Conservation (phyloP, 2,113 vertebrate species). For the Ceyx margarethae region DNA sequence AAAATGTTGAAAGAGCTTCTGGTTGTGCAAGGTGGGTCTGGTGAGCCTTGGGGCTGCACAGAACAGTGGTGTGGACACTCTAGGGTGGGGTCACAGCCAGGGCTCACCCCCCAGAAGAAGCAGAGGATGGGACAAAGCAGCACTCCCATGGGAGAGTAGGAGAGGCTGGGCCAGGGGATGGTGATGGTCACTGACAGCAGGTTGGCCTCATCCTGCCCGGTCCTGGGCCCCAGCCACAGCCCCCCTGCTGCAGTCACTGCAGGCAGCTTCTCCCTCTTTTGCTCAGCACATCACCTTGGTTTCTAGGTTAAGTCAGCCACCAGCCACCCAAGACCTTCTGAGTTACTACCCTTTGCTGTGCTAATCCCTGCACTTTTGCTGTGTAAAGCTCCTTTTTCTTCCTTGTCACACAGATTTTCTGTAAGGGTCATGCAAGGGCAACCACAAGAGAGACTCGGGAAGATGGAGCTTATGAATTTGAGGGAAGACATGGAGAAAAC, state of each 20-base stretch:
- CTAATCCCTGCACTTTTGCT: background rate
- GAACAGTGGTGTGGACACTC: background rate
- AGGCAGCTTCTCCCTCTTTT: background rate
- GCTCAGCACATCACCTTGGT: background rate
- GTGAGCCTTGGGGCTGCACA: background rate
- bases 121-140: background rate
- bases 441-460: background rate
- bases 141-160: rapidly evolving
- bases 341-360: background rate
- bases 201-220: background rate
- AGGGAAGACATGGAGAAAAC: background rate
- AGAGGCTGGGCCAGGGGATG: background rate
- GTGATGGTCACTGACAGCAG: background rate
- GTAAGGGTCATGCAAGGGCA: background rate
- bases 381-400: background rate
- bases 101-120: background rate
- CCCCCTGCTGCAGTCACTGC: rapidly evolving
- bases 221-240: rapidly evolving
- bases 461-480: background rate
- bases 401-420: background rate
- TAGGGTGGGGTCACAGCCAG: background rate
- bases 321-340: background rate
- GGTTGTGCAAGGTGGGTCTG: background rate
- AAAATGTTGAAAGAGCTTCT: background rate
- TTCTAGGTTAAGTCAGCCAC: background rate